Percentiles rank a stretch among this genome's conserved stretches.
These are phyloP conservation scores for Cerceris ruficornis DNA, from an alignment of 2,888 invertebrate species.

Conservation along the genomic window DNA sequence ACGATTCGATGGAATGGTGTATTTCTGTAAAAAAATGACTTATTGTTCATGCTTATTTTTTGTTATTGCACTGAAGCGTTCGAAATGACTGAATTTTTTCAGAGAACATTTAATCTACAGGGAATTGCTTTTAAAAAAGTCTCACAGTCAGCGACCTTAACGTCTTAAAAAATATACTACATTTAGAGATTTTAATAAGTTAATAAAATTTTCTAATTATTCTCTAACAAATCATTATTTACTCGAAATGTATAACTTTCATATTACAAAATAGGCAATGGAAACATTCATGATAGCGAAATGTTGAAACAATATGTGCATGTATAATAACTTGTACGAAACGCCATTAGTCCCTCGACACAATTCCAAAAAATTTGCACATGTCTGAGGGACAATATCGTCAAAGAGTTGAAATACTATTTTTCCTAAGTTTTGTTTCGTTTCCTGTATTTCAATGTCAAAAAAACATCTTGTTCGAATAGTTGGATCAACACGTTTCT, in stretches of 20 bases:
- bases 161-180: too few relatives aligned
- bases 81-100: too few relatives aligned
- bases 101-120: too few relatives aligned
- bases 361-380: conserved; percentile 78
- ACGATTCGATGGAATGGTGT: conserved; percentile 84
- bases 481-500: conserved; percentile 43
- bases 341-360: conserved; percentile 76
- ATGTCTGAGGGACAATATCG: conserved; percentile 77
- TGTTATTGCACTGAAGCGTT: too few relatives aligned
- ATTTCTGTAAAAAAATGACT: conserved; percentile 55
- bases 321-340: conserved; percentile 86
- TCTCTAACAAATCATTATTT: background rate
- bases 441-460: conserved; percentile 72
- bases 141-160: background rate
- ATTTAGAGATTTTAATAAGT: too few relatives aligned
- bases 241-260: too few relatives aligned
- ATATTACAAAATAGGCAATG: too few relatives aligned
- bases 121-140: background rate
- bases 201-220: background rate
- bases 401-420: conserved; percentile 79
- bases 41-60: background rate
- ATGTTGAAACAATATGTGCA: conserved; percentile 67
- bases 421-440: conserved; percentile 72
- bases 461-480: conserved; percentile 74
- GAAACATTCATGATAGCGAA: too few relatives aligned